phyloP scores from a whole-genome alignment of 2,888 invertebrate species.

The Aporophyla lueneburgensis region DNA sequence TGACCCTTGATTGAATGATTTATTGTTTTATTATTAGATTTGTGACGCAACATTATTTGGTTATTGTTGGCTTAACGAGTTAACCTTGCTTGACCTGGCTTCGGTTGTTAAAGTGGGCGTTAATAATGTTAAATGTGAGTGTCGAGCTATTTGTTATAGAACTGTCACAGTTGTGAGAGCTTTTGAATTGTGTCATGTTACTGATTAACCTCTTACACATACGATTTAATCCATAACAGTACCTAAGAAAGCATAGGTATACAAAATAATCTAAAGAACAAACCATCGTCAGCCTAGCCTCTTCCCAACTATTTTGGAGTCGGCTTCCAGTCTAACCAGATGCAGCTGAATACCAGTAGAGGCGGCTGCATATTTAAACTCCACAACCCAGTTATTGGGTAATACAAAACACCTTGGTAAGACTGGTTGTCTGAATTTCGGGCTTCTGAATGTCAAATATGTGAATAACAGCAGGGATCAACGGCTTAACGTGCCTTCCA shows the following conservation, averaged over 20 bases:
- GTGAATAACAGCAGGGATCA: too few species aligned
- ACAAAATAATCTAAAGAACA: not conserved
- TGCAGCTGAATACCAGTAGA: too few species aligned
- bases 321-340: too few species aligned
- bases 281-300: not conserved
- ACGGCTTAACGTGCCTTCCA: too few species aligned
- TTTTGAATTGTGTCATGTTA: not conserved
- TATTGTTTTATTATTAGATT: constrained; percentile 70
- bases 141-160: constrained; percentile 13
- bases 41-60: constrained; percentile 63
- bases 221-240: not conserved
- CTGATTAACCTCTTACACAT: not conserved
- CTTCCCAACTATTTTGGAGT: too few species aligned
- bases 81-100: constrained; percentile 60
- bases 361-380: too few species aligned
- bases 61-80: constrained; percentile 63
- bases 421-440: too few species aligned
- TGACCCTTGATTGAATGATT: constrained; percentile 70
- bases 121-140: constrained; percentile 49
- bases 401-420: too few species aligned
- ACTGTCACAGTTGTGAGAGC: constrained; percentile 4
- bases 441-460: too few species aligned
- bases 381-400: too few species aligned
- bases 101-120: constrained; percentile 38
- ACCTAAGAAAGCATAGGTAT: not conserved